Conservation (phyloP, 92 coral and sea anemone species). For the Palythoa grandis region DNA sequence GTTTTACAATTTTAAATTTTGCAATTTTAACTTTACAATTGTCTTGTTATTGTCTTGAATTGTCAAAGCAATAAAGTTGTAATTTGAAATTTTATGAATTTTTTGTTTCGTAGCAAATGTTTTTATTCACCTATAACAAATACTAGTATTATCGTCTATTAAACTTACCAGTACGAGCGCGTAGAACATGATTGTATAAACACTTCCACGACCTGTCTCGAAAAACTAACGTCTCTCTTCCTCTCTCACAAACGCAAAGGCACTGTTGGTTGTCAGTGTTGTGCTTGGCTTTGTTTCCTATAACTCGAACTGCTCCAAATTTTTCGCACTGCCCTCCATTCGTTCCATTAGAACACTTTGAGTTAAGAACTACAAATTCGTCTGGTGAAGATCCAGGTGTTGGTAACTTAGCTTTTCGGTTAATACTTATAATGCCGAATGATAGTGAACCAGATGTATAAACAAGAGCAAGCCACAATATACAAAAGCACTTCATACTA, state of each 20-base stretch:
- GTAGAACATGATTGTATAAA: neutral
- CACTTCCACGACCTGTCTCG: neutral
- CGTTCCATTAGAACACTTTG: neutral
- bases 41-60: too few relatives aligned
- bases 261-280: neutral
- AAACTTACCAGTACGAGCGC: neutral
- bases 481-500: neutral
- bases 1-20: too few relatives aligned
- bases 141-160: neutral
- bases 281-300: neutral
- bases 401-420: neutral
- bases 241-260: neutral
- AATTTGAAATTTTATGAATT: neutral
- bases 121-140: neutral
- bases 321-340: neutral
- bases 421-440: neutral
- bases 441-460: neutral
- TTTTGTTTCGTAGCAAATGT: neutral
- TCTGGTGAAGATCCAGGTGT: neutral
- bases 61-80: neutral
- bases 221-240: neutral
- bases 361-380: neutral
- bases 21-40: too few relatives aligned
- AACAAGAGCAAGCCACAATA: neutral
- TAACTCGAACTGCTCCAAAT: conserved; percentile 3